Evolutionary conservation across 2,797 vertebrate genomes (phyloP).

Genomic region (Falco berigora): DNA sequence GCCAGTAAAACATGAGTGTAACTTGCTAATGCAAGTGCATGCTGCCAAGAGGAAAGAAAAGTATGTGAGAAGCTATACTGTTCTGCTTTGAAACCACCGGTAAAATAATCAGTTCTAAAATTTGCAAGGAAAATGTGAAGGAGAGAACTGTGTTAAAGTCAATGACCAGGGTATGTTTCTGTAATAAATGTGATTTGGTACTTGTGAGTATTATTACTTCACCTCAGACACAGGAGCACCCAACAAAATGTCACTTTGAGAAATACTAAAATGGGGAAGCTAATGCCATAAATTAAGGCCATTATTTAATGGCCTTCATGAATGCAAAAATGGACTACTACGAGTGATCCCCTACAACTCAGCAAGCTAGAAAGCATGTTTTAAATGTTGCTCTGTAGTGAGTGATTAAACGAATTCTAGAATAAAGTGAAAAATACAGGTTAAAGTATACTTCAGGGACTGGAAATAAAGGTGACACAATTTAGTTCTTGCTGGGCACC

Average conservation of each 20-base stretch:
- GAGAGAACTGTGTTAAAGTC: background rate
- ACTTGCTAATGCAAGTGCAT: background rate
- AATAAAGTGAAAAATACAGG: background rate
- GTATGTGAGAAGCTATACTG: background rate
- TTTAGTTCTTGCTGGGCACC: background rate
- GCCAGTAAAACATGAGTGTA: slow-evolving; percentile 33
- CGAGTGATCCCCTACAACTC: background rate
- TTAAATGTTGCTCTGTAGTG: background rate
- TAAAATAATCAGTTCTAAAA: slow-evolving; percentile 17
- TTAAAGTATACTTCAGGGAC: background rate
- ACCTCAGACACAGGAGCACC: background rate
- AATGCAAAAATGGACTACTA: background rate
- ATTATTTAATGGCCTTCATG: background rate
- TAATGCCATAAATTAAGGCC: background rate
- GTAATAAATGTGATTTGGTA: background rate
- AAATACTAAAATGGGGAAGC: background rate
- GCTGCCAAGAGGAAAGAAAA: background rate
- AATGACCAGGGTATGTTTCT: background rate
- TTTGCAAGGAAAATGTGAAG: background rate
- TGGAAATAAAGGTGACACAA: background rate
- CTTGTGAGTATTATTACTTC: background rate
- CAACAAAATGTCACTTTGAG: background rate
- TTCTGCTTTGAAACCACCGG: background rate
- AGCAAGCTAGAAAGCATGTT: background rate
- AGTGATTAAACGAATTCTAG: background rate